phyloP scores from a whole-genome alignment of 2,113 vertebrate genomes.

The Grus americana region DNA sequence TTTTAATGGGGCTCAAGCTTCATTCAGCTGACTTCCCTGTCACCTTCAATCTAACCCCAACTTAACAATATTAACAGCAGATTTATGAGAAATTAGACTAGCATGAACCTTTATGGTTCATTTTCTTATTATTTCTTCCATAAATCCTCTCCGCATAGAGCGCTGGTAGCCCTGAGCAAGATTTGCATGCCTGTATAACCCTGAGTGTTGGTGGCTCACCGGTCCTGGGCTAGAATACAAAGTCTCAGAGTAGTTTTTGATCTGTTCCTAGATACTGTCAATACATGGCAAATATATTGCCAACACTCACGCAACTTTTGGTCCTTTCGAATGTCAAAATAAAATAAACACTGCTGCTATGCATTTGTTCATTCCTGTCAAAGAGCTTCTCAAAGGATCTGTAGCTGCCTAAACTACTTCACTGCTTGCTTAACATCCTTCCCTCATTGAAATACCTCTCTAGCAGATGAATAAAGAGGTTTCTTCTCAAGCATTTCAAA shows the following conservation, averaged over 20 bases:
- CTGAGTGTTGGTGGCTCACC: not conserved
- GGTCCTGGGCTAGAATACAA: not conserved
- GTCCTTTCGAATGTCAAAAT: not conserved
- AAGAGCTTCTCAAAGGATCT: not conserved
- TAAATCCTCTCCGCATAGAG: fast-evolving
- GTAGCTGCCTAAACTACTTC: not conserved
- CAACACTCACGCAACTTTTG: not conserved
- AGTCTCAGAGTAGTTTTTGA: not conserved
- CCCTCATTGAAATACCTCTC: not conserved
- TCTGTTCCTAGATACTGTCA: not conserved
- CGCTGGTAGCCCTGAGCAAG: not conserved
- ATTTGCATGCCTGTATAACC: fast-evolving
- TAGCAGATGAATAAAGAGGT: constrained; percentile 5
- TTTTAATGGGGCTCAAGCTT: fast-evolving
- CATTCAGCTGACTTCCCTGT: not conserved
- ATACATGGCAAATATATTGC: not conserved
- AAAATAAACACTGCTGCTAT: constrained; percentile 35
- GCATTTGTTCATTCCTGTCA: not conserved
- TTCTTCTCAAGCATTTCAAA: constrained; percentile 4
- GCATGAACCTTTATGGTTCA: fast-evolving
- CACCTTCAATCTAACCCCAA: not conserved
- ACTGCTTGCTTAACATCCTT: constrained; percentile 18
- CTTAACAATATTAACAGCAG: not conserved
- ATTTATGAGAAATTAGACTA: not conserved
- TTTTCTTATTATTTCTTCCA: not conserved